A percentile compares a stretch with the other conserved stretches of the same genome.
phyloP scores from a whole-genome alignment of 2,888 invertebrate species.

The Rhagonycha fulva region DNA sequence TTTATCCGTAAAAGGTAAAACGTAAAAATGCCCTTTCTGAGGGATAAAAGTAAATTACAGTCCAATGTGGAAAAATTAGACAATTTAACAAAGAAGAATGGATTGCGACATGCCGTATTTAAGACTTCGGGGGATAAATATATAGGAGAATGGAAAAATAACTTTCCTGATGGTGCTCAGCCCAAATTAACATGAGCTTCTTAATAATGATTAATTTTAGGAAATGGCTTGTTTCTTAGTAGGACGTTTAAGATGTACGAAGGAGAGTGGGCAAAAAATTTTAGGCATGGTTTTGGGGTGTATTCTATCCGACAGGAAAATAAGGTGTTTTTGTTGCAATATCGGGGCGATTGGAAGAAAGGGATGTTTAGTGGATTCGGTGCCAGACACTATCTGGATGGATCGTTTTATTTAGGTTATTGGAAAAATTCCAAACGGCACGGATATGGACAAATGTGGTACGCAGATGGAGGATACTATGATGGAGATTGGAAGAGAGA shows the following conservation, averaged over 20 bases:
- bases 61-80: slow-evolving; percentile 47
- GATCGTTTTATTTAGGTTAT: slow-evolving; percentile 65
- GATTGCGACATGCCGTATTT: slow-evolving; percentile 62
- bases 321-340: slow-evolving; percentile 56
- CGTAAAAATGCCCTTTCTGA: slow-evolving; percentile 38
- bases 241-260: slow-evolving; percentile 61
- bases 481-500: slow-evolving; percentile 64
- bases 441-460: slow-evolving; percentile 68
- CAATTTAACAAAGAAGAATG: slow-evolving; percentile 60
- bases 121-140: slow-evolving; percentile 60
- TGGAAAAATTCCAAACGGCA: slow-evolving; percentile 58
- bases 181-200: background rate
- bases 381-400: slow-evolving; percentile 60
- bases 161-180: slow-evolving; percentile 52
- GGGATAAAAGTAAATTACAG: slow-evolving; percentile 27
- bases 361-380: slow-evolving; percentile 65
- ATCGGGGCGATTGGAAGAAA: slow-evolving; percentile 64
- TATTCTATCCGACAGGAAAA: slow-evolving; percentile 54
- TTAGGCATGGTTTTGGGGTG: slow-evolving; percentile 64
- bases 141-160: slow-evolving; percentile 65
- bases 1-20: background rate
- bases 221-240: slow-evolving; percentile 59
- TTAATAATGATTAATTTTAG: slow-evolving; percentile 44
- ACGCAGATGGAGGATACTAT: slow-evolving; percentile 61
- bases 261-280: slow-evolving; percentile 63